Percentiles rank a stretch among this genome's conserved stretches.
These are phyloP conservation scores for Rhinoderma darwinii DNA, from an alignment of 2,113 vertebrate genomes.

Conservation along the genomic window DNA sequence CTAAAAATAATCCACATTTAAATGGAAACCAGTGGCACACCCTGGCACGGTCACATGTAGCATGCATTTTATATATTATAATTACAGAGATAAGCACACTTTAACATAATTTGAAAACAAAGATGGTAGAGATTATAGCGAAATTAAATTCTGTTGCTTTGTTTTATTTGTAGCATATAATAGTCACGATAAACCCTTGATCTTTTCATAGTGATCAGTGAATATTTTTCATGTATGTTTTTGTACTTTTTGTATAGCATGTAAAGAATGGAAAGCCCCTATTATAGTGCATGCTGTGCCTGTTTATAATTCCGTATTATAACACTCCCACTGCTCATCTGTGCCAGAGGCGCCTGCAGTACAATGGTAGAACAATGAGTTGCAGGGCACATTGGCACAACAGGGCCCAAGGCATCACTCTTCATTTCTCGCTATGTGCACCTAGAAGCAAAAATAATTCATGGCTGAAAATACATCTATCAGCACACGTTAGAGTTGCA, in stretches of 20 bases:
- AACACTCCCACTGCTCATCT: conserved; percentile 4
- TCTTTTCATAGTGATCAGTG: neutral
- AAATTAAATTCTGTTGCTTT: neutral
- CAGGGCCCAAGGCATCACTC: conserved; percentile 10
- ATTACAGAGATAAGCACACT: neutral
- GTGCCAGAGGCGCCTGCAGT: conserved; percentile 11
- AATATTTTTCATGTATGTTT: neutral
- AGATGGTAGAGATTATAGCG: neutral
- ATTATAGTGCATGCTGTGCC: neutral
- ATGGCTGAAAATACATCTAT: conserved; percentile 2
- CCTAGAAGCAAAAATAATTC: conserved; percentile 36
- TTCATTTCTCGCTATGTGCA: conserved; percentile 31
- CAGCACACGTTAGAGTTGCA: conserved; percentile 18
- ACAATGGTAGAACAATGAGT: conserved; percentile 18
- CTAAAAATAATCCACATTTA: neutral
- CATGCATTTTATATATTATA: neutral
- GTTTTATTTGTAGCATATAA: neutral
- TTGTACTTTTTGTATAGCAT: neutral
- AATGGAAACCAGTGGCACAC: neutral
- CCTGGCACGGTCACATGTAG: neutral
- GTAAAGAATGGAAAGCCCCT: neutral
- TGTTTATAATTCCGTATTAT: neutral
- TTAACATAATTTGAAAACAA: neutral
- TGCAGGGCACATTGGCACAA: neutral
- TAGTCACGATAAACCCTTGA: neutral